Evolutionary conservation across 2,113 vertebrate species (phyloP).

Genomic region (Regulus satrapa): DNA sequence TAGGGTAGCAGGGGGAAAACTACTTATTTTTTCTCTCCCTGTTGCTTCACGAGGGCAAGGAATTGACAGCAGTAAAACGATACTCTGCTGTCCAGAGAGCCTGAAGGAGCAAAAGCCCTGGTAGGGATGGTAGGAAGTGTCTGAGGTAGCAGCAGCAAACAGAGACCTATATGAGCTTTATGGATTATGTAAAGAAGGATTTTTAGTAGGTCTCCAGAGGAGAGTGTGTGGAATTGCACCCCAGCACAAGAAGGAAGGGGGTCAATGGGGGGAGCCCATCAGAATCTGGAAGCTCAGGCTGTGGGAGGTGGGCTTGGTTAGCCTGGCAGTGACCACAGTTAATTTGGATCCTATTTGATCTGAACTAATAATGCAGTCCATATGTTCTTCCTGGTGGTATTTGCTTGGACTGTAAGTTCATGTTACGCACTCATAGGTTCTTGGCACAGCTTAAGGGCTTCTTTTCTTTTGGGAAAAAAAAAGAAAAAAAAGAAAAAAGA

Average conservation of each 20-base stretch:
- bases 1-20: background rate
- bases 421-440: background rate
- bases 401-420: background rate
- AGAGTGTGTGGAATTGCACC: background rate
- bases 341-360: background rate
- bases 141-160: background rate
- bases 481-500: background rate
- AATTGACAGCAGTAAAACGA: background rate
- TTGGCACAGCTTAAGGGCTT: background rate
- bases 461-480: no score
- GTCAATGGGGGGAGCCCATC: background rate
- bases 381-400: background rate
- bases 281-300: background rate
- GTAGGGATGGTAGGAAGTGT: background rate
- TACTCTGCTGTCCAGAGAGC: background rate
- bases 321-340: background rate
- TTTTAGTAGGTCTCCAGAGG: background rate
- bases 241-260: background rate
- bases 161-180: background rate
- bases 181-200: background rate
- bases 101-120: background rate
- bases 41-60: background rate
- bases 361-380: background rate
- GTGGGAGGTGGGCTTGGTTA: background rate
- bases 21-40: background rate